A percentile compares a stretch with the other conserved stretches of the same genome.
phyloP scores from a whole-genome alignment of 1,140 invertebrate species.

The Anastatus disparis region DNA sequence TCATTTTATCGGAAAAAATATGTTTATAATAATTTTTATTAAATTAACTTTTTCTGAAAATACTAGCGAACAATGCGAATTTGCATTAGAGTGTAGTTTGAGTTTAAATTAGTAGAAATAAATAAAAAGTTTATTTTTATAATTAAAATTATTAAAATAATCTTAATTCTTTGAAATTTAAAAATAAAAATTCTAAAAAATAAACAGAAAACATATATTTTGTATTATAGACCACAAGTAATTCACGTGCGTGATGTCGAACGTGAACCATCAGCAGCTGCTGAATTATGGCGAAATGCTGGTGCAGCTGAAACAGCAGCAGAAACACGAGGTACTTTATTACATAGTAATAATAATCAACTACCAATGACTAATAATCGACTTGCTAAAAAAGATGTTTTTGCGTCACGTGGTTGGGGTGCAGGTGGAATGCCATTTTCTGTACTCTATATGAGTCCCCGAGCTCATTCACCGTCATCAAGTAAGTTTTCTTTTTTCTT shows the following conservation, averaged over 20 bases:
- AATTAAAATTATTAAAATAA: too few species aligned
- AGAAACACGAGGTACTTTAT: too few species aligned
- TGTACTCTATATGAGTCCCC: conserved; percentile 58
- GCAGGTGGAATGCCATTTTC: conserved; percentile 67
- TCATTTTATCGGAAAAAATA: too few species aligned
- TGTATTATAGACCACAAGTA: conserved; percentile 3
- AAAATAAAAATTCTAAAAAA: not conserved
- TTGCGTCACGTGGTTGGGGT: conserved; percentile 60
- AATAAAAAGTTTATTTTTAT: too few species aligned
- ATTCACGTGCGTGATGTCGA: conserved; percentile 8
- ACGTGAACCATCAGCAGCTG: not conserved
- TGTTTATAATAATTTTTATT: too few species aligned
- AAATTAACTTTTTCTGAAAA: too few species aligned
- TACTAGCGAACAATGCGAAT: too few species aligned
- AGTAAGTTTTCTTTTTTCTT: too few species aligned
- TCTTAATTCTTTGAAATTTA: not conserved
- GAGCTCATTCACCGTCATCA: conserved; percentile 10
- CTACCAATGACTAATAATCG: not conserved
- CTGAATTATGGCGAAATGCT: too few species aligned
- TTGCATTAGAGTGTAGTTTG: too few species aligned
- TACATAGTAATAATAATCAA: too few species aligned
- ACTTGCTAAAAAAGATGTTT: conserved; percentile 54
- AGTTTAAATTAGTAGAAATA: too few species aligned
- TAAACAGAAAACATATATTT: not conserved
- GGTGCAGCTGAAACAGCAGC: not conserved